These are phyloP conservation scores for Ginglymostoma cirratum DNA, from an alignment of 2,113 vertebrate species.

Conservation along the genomic window DNA sequence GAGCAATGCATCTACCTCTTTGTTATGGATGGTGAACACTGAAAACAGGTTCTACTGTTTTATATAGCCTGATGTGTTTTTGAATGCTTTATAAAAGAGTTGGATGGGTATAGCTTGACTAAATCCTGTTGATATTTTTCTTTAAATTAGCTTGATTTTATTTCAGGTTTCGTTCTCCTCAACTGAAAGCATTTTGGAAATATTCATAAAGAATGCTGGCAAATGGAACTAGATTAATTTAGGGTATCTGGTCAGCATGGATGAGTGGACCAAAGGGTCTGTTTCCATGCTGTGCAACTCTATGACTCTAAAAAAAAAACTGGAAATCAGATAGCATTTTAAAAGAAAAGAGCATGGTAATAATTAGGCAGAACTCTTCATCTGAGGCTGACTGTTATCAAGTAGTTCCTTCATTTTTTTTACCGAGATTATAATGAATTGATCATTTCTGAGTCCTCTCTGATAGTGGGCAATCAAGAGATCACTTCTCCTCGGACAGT, in stretches of 20 bases:
- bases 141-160: background rate
- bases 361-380: background rate
- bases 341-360: background rate
- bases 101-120: background rate
- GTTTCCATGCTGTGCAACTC: no score
- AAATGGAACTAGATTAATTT: no score
- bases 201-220: background rate
- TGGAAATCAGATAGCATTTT: background rate
- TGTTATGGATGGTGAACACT: background rate
- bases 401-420: background rate
- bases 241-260: no score
- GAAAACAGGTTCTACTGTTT: background rate
- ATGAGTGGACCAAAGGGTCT: no score
- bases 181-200: background rate
- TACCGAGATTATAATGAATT: background rate
- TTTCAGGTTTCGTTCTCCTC: background rate
- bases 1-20: background rate
- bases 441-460: background rate
- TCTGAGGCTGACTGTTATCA: background rate
- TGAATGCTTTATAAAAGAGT: background rate
- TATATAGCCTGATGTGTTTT: background rate
- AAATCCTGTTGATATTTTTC: background rate
- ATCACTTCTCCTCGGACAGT: background rate
- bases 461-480: background rate
- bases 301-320: background rate